A percentile compares a stretch with the other conserved stretches of the same genome.
phyloP scores from a whole-genome alignment of 2,888 invertebrate species.

The Agelastica alni region DNA sequence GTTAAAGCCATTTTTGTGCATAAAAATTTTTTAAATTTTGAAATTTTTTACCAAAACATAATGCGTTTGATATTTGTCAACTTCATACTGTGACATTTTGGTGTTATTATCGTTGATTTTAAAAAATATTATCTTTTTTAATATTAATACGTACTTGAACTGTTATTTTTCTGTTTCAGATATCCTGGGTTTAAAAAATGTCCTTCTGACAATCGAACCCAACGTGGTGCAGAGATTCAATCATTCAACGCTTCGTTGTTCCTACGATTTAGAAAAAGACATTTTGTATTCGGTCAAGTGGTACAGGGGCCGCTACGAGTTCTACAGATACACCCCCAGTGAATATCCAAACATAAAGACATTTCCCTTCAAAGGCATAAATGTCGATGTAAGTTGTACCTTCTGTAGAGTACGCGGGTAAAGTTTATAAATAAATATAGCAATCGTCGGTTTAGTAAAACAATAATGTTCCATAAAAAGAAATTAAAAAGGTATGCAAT shows the following conservation, averaged over 20 bases:
- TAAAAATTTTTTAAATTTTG: no score
- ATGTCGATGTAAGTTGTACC: constrained; percentile 71
- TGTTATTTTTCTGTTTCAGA: constrained; percentile 52
- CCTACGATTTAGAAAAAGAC: constrained; percentile 78
- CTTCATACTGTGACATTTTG: no score
- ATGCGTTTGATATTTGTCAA: no score
- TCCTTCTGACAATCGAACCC: constrained; percentile 72
- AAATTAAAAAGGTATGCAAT: no score
- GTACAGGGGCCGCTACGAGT: constrained; percentile 83
- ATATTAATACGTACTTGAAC: background rate
- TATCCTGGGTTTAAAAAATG: constrained; percentile 71
- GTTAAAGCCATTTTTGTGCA: no score
- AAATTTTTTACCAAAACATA: no score
- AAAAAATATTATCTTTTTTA: no score
- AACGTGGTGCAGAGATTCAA: constrained; percentile 70
- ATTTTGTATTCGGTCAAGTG: constrained; percentile 81
- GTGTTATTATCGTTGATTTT: no score
- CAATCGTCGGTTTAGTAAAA: no score
- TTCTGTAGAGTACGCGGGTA: background rate
- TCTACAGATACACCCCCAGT: constrained; percentile 80
- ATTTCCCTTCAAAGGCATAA: constrained; percentile 75
- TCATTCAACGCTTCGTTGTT: constrained; percentile 72
- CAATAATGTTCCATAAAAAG: no score
- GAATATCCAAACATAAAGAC: constrained; percentile 71
- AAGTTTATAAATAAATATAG: no score